Conservation (phyloP, 2,888 invertebrate genomes). For the Steinernema carpocapsae region DNA sequence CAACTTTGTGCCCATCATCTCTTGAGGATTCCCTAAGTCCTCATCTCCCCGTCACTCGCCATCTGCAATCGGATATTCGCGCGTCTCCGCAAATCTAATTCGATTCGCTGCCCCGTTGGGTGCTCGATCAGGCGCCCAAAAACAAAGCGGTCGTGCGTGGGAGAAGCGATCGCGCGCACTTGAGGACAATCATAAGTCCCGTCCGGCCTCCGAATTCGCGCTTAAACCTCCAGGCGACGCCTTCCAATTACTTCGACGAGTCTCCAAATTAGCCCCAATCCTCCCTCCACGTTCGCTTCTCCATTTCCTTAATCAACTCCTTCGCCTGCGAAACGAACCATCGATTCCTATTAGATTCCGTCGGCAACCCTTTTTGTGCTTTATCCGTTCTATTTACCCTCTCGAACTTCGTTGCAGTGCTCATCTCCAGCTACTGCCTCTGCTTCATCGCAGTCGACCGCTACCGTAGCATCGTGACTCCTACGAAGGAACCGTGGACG, state of each 20-base stretch:
- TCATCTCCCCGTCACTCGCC: background rate
- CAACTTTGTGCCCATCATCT: too few relatives aligned
- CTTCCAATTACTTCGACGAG: slow-evolving; percentile 18
- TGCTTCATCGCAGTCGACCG: slow-evolving; percentile 96
- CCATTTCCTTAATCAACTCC: slow-evolving; percentile 29
- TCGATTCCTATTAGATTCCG: slow-evolving; percentile 33
- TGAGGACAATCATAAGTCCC: background rate
- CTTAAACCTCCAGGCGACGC: background rate
- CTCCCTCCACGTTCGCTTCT: background rate
- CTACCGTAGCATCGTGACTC: slow-evolving; percentile 73
- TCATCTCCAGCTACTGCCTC: slow-evolving; percentile 94
- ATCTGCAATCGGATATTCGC: background rate
- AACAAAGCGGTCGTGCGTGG: background rate
- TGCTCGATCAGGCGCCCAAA: slow-evolving; percentile 26
- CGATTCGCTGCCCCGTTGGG: slow-evolving; percentile 12
- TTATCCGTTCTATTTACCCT: background rate
- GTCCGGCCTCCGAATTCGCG: background rate
- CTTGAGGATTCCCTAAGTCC: background rate
- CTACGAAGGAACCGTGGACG: slow-evolving; percentile 64
- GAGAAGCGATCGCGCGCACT: slow-evolving; percentile 7
- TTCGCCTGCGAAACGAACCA: slow-evolving; percentile 1
- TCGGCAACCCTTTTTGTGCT: background rate
- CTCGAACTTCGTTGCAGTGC: slow-evolving; percentile 79
- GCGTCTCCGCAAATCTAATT: slow-evolving; percentile 22
- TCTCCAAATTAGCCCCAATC: slow-evolving; percentile 9